A percentile compares a stretch with the other conserved stretches of the same genome.
phyloP scores from a whole-genome alignment of 1,140 invertebrate species.

The Hestina assimilis region DNA sequence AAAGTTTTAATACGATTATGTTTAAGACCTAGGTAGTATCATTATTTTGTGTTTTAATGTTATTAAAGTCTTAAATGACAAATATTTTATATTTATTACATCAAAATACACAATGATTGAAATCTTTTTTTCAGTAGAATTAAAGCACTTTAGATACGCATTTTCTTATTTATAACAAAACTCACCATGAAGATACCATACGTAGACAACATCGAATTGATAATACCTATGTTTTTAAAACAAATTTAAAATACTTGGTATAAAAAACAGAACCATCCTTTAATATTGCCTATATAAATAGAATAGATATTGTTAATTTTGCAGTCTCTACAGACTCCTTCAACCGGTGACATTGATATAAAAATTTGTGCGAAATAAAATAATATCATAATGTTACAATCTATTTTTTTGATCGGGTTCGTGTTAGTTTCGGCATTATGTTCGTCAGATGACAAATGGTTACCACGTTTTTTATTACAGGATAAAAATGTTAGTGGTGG shows the following conservation, averaged over 20 bases:
- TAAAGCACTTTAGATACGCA: not conserved
- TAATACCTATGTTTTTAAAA: no score
- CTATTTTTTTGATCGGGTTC: not conserved
- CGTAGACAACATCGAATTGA: no score
- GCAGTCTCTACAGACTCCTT: not conserved
- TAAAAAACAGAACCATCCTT: no score
- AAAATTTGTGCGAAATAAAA: not conserved
- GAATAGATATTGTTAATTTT: not conserved
- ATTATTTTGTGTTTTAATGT: no score
- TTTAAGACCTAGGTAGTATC: no score
- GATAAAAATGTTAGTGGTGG: not conserved
- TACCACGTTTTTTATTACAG: not conserved
- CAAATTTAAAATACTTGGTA: no score
- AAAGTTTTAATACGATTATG: no score
- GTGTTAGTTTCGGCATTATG: not conserved
- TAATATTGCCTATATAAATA: slow-evolving; percentile 1
- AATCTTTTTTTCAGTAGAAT: not conserved
- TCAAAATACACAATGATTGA: no score
- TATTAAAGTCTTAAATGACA: no score
- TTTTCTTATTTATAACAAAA: not conserved
- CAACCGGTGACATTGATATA: not conserved
- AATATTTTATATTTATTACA: no score
- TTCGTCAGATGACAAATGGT: not conserved
- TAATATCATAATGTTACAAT: not conserved
- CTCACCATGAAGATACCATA: not conserved